Percentiles rank a stretch among this genome's conserved stretches.
Evolutionary conservation across 2,797 vertebrate species (phyloP).

Genomic region (Gallirallus australis): DNA sequence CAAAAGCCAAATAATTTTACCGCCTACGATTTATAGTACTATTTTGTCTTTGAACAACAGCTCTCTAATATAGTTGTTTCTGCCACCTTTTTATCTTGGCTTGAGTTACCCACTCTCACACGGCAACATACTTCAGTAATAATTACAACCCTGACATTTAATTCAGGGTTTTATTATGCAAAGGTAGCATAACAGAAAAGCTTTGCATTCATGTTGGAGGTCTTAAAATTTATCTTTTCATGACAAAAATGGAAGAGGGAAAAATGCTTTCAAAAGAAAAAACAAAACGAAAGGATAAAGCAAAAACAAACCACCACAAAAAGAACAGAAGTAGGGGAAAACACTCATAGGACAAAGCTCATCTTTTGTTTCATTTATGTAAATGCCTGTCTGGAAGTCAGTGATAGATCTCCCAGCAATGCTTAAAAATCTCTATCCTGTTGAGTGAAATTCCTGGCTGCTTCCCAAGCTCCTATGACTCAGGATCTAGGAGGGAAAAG

Average conservation of each 20-base stretch:
- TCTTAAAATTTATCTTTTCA: conserved; percentile 22
- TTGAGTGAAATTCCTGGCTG: not conserved
- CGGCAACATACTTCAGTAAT: not conserved
- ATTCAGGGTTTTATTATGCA: conserved; percentile 7
- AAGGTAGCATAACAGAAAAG: not conserved
- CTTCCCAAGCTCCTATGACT: not conserved
- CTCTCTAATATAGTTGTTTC: not conserved
- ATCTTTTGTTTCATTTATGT: not conserved
- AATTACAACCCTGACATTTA: conserved; percentile 43
- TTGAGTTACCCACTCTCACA: not conserved
- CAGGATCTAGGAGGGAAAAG: not conserved
- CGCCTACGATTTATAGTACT: not conserved
- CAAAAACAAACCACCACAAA: not conserved
- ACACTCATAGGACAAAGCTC: not conserved
- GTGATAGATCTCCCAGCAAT: not conserved
- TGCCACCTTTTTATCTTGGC: not conserved
- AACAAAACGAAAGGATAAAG: not conserved
- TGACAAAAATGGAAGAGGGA: not conserved
- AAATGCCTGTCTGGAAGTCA: not conserved
- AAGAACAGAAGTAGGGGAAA: not conserved
- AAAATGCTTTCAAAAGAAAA: not conserved
- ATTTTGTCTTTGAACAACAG: not conserved
- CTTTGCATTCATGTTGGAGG: not conserved
- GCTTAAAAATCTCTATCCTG: not conserved
- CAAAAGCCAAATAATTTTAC: not conserved